A percentile compares a stretch with the other conserved stretches of the same genome.
phyloP scores from a whole-genome alignment of 2,113 vertebrate species.

The Centropristis striata region DNA sequence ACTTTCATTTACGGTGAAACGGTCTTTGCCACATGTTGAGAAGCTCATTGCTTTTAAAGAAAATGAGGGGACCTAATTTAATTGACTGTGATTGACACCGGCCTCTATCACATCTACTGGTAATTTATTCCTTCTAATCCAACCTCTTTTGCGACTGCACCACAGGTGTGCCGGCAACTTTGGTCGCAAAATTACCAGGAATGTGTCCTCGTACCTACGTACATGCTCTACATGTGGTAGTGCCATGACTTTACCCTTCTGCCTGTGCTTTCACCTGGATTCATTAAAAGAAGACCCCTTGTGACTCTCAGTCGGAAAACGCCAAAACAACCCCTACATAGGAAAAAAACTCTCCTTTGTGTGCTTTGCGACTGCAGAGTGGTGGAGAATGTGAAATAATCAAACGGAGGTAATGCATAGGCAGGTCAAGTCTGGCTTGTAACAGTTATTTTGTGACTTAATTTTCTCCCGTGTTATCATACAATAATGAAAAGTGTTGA shows the following conservation, averaged over 20 bases:
- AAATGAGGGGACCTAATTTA: conserved; percentile 67
- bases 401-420: conserved; percentile 52
- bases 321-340: conserved; percentile 44
- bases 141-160: conserved; percentile 44
- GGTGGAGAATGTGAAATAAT: conserved; percentile 57
- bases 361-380: conserved; percentile 14
- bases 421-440: conserved; percentile 72
- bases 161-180: conserved; percentile 65
- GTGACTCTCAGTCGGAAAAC: conserved; percentile 55
- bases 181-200: conserved; percentile 58
- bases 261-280: conserved; percentile 62
- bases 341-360: not conserved
- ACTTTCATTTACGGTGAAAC: conserved; percentile 59
- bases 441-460: conserved; percentile 70
- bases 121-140: conserved; percentile 74
- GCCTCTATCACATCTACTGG: conserved; percentile 48
- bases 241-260: conserved; percentile 52
- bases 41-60: conserved; percentile 61
- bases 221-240: conserved; percentile 38
- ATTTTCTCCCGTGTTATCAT: conserved; percentile 75
- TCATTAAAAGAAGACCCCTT: conserved; percentile 65
- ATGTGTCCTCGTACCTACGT: conserved; percentile 36
- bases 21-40: conserved; percentile 49
- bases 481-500: conserved; percentile 81
- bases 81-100: conserved; percentile 75